phyloP scores from a whole-genome alignment of 1,140 invertebrate genomes.

The Zaprionus africanus region DNA sequence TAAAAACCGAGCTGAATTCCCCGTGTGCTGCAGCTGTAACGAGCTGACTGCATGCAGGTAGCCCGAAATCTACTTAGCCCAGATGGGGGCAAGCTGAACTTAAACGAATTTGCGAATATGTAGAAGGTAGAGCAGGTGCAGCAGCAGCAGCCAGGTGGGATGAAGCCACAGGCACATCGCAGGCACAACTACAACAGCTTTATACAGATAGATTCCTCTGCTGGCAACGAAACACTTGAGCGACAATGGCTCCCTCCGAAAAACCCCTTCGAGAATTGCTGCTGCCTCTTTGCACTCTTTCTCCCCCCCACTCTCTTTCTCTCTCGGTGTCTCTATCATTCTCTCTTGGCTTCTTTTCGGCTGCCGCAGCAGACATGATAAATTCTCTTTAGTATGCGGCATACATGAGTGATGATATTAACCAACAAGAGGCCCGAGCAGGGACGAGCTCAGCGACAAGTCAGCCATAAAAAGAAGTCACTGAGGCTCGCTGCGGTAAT shows the following conservation, averaged over 20 bases:
- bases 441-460: conserved; percentile 11
- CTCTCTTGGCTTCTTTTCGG: conserved; percentile 21
- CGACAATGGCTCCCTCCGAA: conserved; percentile 55
- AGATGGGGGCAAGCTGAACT: conserved; percentile 60
- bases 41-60: conserved; percentile 70
- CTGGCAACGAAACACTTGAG: conserved; percentile 62
- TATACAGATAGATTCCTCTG: conserved; percentile 25
- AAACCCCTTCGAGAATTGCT: conserved; percentile 24
- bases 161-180: conserved; percentile 6
- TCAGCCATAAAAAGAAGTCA: conserved; percentile 23
- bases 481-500: background rate
- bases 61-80: conserved; percentile 75
- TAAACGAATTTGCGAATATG: conserved; percentile 79
- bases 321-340: conserved; percentile 32
- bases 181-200: conserved; percentile 2
- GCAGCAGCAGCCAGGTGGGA: conserved; percentile 38
- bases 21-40: conserved; percentile 63
- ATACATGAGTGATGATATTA: conserved; percentile 82
- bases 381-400: conserved; percentile 82
- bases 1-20: conserved; percentile 36
- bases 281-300: background rate
- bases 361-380: conserved; percentile 76
- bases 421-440: conserved; percentile 64
- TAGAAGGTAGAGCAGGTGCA: conserved; percentile 22
- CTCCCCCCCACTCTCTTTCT: background rate